phyloP scores from a whole-genome alignment of 1,140 invertebrate species.

The Planococcus citri region DNA sequence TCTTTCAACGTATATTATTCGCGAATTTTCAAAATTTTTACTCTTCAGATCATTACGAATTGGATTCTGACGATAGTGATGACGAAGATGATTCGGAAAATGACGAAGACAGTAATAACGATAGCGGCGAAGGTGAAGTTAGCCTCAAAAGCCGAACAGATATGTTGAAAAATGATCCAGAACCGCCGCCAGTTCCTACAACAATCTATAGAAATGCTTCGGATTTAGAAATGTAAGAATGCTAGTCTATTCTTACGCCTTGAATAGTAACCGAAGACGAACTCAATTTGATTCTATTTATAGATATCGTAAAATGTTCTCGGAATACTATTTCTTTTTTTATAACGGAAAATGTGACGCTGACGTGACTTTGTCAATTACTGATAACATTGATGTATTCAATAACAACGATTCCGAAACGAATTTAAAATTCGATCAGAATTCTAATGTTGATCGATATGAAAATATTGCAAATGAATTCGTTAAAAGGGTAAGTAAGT shows the following conservation, averaged over 20 bases:
- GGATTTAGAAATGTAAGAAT: not conserved
- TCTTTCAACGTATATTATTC: not conserved
- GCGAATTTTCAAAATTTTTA: not conserved
- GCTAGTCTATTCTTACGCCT: too few species aligned
- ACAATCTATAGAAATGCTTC: not conserved
- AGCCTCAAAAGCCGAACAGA: not conserved
- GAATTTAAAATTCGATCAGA: not conserved
- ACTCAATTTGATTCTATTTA: not conserved
- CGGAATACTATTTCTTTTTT: conserved; percentile 4
- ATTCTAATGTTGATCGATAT: not conserved
- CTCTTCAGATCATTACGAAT: not conserved
- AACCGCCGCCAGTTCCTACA: not conserved
- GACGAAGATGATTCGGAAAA: not conserved
- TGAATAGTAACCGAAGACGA: not conserved
- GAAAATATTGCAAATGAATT: too few species aligned
- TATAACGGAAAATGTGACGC: not conserved
- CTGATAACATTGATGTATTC: not conserved
- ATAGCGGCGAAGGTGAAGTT: not conserved
- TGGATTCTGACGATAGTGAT: conserved; percentile 10
- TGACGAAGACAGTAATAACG: not conserved
- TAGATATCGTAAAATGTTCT: conserved; percentile 13
- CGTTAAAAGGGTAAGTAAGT: too few species aligned
- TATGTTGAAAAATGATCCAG: not conserved
- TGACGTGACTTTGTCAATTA: not conserved
- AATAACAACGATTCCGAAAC: not conserved